Percentiles rank a stretch among this genome's conserved stretches.
Evolutionary conservation across 2,113 vertebrate species (phyloP).

Genomic region (Catharus fuscescens): DNA sequence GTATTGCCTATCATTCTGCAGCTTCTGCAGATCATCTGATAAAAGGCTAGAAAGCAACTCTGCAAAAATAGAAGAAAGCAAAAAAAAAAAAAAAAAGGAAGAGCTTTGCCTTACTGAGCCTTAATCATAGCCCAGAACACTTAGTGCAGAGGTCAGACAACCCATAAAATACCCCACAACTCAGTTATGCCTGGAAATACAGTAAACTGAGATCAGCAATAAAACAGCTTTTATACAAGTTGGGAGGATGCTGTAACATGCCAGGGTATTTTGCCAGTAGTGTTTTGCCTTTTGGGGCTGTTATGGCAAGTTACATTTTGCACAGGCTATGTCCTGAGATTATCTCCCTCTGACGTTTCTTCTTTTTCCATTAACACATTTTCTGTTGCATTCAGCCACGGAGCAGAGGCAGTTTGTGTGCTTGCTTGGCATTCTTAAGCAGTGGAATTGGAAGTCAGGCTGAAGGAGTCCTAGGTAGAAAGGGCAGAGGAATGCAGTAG

Average conservation of each 20-base stretch:
- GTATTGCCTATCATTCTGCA: not conserved
- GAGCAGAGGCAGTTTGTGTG: not conserved
- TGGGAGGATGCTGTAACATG: slow-evolving; percentile 37
- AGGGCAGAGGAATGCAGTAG: not conserved
- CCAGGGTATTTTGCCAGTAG: slow-evolving; percentile 14
- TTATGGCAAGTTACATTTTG: slow-evolving; percentile 46
- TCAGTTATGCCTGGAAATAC: slow-evolving; percentile 4
- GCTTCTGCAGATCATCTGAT: not conserved
- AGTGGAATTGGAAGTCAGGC: not conserved
- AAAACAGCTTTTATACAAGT: slow-evolving; percentile 28
- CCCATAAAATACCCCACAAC: not conserved
- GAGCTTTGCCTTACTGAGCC: not conserved
- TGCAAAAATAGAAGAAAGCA: not conserved
- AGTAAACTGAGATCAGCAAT: slow-evolving; percentile 42
- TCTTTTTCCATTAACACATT: not conserved
- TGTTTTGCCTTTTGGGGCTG: not conserved
- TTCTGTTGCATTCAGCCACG: not conserved
- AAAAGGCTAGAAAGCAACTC: not conserved
- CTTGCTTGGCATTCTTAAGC: not conserved
- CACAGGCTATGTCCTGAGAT: not conserved
- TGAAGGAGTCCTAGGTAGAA: not conserved
- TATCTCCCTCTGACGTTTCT: not conserved
- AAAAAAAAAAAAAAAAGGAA: not conserved
- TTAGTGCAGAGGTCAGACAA: not conserved
- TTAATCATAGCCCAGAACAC: not conserved